Evolutionary conservation across 2,797 vertebrate genomes (phyloP), one percentile per base, ranked within the genome.

Genomic region (Tokudaia tokunoshimensis): DNA sequence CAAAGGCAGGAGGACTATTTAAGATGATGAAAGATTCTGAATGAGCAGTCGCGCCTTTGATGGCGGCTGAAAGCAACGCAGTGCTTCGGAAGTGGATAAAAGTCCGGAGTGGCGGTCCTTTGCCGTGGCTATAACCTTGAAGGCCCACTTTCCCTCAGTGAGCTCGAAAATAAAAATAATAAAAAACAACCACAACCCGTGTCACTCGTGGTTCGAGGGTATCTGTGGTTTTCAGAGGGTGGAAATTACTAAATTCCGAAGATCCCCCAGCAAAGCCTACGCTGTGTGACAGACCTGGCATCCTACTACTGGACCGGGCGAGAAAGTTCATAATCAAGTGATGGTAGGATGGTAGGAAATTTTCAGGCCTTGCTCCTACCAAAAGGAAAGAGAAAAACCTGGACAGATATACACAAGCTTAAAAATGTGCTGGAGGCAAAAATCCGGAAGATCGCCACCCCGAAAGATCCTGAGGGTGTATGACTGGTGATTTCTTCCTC

Each of bases 1-100:
- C 96, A 96, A 97, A 97, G 93, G 95, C 87, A 1, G 52, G 55
- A 83, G 67, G 80, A 96, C 96, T 96, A 92, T 96, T 96, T 95
- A 95, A 96, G 96, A 95, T 88, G 97, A 95, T 96, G 87, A 96
- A 97, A 86, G 95, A 95, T 90, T 89, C 87, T 81, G 95, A 92
- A 96, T 94, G 97, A 96, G 95, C 93, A 91, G 79, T 91, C 76
- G 72, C 26, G 89, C 65, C 96, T 97, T 97, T 97, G 96, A 97
- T 97, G 96, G 63, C 14, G 89, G 0, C 94, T 95, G 97, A 98
- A 96, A 97, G 97, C 85, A 87, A 97, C 7, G 22, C 94, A 85
- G 91, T 85, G 94, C 96, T 96, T 96, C 85, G 95, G 91, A 95
- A 97, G 96, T 95, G 87, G 95, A 94, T 95, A 79, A 93, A 96